Evolutionary conservation across 2,888 invertebrate species (phyloP).

Genomic region (Tipula confusa): DNA sequence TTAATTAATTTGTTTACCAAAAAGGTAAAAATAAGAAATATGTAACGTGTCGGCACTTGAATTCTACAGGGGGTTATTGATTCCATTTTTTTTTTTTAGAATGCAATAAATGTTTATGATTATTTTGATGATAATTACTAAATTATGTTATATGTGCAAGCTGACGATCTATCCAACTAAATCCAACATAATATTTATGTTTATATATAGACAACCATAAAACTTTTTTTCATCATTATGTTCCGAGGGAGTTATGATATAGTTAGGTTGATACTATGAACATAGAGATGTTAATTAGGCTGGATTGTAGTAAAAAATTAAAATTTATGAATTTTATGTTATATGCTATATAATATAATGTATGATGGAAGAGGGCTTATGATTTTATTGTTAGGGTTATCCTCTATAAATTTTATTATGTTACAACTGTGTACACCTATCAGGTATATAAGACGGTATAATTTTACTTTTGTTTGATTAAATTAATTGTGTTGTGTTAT

Average conservation of each 20-base stretch:
- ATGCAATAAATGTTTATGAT: neutral
- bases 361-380: neutral
- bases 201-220: neutral
- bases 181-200: too few relatives aligned
- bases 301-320: neutral
- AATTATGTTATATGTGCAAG: neutral
- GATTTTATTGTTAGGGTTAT: neutral
- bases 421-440: neutral
- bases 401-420: neutral
- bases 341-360: too few relatives aligned
- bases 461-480: neutral
- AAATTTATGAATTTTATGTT: neutral
- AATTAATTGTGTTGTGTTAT: neutral
- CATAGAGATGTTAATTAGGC: neutral
- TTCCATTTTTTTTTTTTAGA: neutral
- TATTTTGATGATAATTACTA: neutral
- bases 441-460: neutral
- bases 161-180: neutral
- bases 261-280: neutral
- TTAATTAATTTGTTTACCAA: neutral
- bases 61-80: neutral
- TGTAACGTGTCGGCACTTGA: neutral
- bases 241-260: neutral
- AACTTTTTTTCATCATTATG: neutral
- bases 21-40: slow-evolving; percentile 12